Conservation (phyloP, 2,888 invertebrate genomes). For the Rhagonycha lutea region DNA sequence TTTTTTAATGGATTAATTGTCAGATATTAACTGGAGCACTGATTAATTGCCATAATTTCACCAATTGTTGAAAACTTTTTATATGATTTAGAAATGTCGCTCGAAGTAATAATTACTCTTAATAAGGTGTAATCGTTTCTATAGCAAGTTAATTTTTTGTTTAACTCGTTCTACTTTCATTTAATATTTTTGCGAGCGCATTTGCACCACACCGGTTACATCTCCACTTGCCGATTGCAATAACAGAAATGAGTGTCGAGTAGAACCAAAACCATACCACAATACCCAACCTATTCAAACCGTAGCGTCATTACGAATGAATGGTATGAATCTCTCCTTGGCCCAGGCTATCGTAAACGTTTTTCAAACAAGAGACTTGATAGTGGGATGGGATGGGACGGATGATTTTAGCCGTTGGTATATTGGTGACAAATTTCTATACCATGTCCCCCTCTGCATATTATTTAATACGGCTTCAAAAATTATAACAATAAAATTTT, state of each 20-base stretch:
- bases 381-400: conserved; percentile 15
- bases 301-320: conserved; percentile 12
- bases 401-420: conserved; percentile 22
- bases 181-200: conserved; percentile 3
- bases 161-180: conserved; percentile 19
- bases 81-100: conserved; percentile 7
- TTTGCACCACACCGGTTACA: conserved; percentile 6
- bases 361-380: conserved; percentile 14
- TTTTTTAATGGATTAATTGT: not conserved
- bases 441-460: not conserved
- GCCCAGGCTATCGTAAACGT: not conserved
- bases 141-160: conserved; percentile 10
- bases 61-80: not conserved
- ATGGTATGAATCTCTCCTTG: not conserved
- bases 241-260: not conserved
- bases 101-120: conserved; percentile 6
- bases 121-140: conserved; percentile 12
- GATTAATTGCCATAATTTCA: not conserved
- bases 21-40: not conserved
- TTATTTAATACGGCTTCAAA: not conserved
- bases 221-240: not conserved
- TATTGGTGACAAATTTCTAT: conserved; percentile 20
- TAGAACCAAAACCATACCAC: not conserved
- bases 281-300: not conserved
- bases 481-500: conserved; percentile 13